Base-by-base conservation (phyloP, 2,113 vertebrate genomes). In the Tringa solitaria region DNA sequence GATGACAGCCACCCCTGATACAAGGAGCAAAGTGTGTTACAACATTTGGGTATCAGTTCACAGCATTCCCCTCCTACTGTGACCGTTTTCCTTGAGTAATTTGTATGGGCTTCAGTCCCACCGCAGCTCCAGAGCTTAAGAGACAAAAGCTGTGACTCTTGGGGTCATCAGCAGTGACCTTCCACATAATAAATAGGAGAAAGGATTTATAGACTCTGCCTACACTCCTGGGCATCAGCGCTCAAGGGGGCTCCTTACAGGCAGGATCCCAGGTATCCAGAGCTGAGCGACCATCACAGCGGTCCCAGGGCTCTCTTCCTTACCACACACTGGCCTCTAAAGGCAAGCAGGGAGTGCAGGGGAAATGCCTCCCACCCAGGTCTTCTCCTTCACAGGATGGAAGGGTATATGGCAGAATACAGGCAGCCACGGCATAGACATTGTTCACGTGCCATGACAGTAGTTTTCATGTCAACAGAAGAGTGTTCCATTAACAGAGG, bases 391-490 rank as follows among this genome's bases (percentile, higher is more conserved):
- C 4, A 2, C 23, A 39, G 68, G 35, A 22, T 9, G 22, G 59
- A 67, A 54, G 26, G 26, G 22, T 6, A 21, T 19, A 9, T 2
- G 17, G 64, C 24, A 77, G 24, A 56, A 77, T 6, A 43, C 10
- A 11, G 0, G 5, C 2, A 9, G 37, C 50, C 12, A 12, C 28
- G 16, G 28, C 5, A 14, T 12, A 46, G 45, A 18, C 41, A 17
- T 3, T 28, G 37, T 8, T 23, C 35, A 19, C 1, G 0, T 32
- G 21, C 30, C 13, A 5, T 1, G 5, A 45, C 0, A 0, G 68
- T 24, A 30, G 23, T 16, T 63, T 50, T 33, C 8, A 8, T 1
- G 7, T 23, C 63, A 53, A 17, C 33, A 30, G 23, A 85, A 68
- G 12, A 22, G 56, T 23, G 20, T 61, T 19, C 24, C 23, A 6